A percentile compares a stretch with the other conserved stretches of the same genome.
Conservation (phyloP, 2,888 invertebrate species). For the Galerucella calmariensis region DNA sequence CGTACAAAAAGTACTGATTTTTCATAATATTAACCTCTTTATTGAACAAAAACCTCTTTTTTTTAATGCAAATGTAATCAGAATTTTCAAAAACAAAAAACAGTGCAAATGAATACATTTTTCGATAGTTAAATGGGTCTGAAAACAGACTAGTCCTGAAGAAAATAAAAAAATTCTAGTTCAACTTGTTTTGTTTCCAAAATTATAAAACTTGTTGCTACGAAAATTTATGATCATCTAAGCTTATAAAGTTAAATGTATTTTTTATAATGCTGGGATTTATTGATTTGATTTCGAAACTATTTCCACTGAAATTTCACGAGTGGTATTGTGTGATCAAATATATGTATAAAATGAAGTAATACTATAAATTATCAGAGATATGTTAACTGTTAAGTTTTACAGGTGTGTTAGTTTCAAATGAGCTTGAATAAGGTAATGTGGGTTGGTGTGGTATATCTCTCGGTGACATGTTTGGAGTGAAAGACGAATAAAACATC, state of each 20-base stretch:
- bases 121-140: neutral
- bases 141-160: neutral
- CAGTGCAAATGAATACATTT: neutral
- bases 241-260: neutral
- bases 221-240: neutral
- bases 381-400: neutral
- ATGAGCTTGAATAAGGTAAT: neutral
- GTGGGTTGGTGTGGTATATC: too few relatives aligned
- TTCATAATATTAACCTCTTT: too few relatives aligned
- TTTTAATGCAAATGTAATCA: too few relatives aligned
- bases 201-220: neutral
- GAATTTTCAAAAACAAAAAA: too few relatives aligned
- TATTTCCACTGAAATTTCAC: neutral
- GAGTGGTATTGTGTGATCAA: neutral
- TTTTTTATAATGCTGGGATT: conserved; percentile 6
- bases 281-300: conserved; percentile 2
- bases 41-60: too few relatives aligned
- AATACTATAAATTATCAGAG: neutral
- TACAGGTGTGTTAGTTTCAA: neutral
- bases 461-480: too few relatives aligned
- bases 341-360: neutral
- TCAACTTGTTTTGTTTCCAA: neutral
- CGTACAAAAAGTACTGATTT: too few relatives aligned
- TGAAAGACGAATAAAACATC: too few relatives aligned
- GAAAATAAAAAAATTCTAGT: neutral